Base-by-base conservation (phyloP, 2,797 vertebrate genomes). In the Acanthopagrus latus region DNA sequence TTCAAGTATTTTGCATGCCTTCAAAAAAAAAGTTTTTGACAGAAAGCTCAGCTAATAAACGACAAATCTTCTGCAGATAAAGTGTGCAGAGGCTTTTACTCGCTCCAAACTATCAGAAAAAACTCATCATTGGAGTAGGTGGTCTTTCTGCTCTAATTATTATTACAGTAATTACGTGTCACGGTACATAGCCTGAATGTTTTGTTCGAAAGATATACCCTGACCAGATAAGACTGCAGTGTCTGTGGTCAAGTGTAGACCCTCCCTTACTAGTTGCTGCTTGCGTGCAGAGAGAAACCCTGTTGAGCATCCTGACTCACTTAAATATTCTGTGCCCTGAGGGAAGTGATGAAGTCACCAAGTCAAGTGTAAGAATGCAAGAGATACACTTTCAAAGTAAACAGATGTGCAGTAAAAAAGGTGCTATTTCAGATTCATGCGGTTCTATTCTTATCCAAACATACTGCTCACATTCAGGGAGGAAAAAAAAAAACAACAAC, bases 291-390 rank as follows among this genome's bases (percentile, higher is more conserved):
- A 88, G 87, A 90, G 78, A 91, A 87, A 86, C 88, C 86, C 85
- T 86, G 84, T 81, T 87, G 83, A 89, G 88, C 85, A 68, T 90
- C 88, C 77, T 81, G 86, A 86, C 85, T 91, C 81, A 89, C 76
- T 90, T 84, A 82, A 83, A 82, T 86, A 89, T 93, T 91, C 87
- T 88, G 81, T 64, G 74, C 90, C 92, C 87, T 38, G 66, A 74
- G 87, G 89, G 88, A 86, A 87, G 83, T 52, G 76, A 91, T 93
- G 90, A 92, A 93, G 91, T 92, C 89, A 92, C 91, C 81, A 88
- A 93, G 90, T 93, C 92, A 93, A 92, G 91, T 92, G 91, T 92
- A 91, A 93, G 85, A 92, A 92, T 88, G 74, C 88, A 87, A 91
- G 88, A 91, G 89, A 93, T 90, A 92, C 76, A 91, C 90, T 94